Evolutionary conservation across 2,888 invertebrate genomes (phyloP), one percentile per base, ranked within the genome.

Genomic region (Brenthis hecate): DNA sequence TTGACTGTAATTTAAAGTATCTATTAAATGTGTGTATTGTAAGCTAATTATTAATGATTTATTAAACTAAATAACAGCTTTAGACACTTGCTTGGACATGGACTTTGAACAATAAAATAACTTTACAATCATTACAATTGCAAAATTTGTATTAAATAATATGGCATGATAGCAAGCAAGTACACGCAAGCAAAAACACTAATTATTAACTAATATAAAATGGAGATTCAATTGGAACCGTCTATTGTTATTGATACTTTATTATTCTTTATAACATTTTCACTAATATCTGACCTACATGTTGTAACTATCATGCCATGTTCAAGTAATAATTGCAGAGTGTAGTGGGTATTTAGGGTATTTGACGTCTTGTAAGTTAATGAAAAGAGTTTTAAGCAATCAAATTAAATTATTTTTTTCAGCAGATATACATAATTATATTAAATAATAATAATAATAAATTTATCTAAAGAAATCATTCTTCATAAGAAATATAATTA

Each of bases 1-100:
- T 85, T 77, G 75, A 83, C 82, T 83, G 83, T 81, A 79, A 79
- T 82, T 54, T 36, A 54, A 36, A 62, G 53, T 63, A 66, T 28
- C 53, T 66, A 66, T 57, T 61, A 53, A 36, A 63, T 47, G 56
- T 53, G 51, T 60, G 54, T 68, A 65, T 58, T 66, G 68, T 66
- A 54, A 65, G 56, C 54, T 51, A 61, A 74, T 61, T 62, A 72
- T 68, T 68, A 70, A 70, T 68, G 72, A 47, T 62, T 56, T 76
- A 74, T 70, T 71, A 73, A 75, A 78, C 75, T 77, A 76, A 78
- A 78, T 78, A 79, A 80, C 77, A 77, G 73, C 71, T 73, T 66
- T 19, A 57, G 63, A 51, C 56, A 28, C 62, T 16, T 60, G 23
- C 16, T 23, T 57, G 19, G 19, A 13, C 14, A 57, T 47, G 47